Percentiles rank a stretch among this genome's conserved stretches.
Conservation (phyloP, 1,140 invertebrate genomes). For the Drosophila repletoides region DNA sequence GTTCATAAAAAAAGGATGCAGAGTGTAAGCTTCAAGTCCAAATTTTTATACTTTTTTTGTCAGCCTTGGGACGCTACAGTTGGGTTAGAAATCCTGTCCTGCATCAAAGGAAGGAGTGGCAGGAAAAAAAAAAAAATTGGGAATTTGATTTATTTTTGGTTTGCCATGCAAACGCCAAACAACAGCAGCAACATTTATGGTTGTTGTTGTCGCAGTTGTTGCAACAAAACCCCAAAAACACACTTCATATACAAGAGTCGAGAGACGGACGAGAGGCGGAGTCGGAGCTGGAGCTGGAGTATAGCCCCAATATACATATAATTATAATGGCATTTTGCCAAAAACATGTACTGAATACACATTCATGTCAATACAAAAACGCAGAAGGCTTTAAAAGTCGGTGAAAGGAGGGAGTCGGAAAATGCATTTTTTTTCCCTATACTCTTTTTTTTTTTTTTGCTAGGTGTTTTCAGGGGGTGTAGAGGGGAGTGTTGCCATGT, state of each 20-base stretch:
- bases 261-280: too few species aligned
- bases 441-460: too few species aligned
- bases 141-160: constrained; percentile 27
- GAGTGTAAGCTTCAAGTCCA: too few species aligned
- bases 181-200: constrained; percentile 23
- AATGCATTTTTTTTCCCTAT: too few species aligned
- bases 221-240: constrained; percentile 37
- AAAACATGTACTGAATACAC: constrained; percentile 43
- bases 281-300: not conserved
- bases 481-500: constrained; percentile 13
- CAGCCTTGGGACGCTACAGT: too few species aligned
- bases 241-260: too few species aligned
- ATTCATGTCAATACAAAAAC: constrained; percentile 8
- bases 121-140: not conserved
- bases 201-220: constrained; percentile 27
- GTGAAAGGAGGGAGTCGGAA: not conserved
- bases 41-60: too few species aligned
- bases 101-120: too few species aligned
- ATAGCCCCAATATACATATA: constrained; percentile 50
- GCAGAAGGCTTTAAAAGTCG: not conserved
- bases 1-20: too few species aligned
- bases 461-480: too few species aligned
- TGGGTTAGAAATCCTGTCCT: too few species aligned
- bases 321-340: constrained; percentile 77
- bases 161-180: constrained; percentile 21